Base-by-base conservation (phyloP, 2,797 vertebrate species). In the Sebastes minor region DNA sequence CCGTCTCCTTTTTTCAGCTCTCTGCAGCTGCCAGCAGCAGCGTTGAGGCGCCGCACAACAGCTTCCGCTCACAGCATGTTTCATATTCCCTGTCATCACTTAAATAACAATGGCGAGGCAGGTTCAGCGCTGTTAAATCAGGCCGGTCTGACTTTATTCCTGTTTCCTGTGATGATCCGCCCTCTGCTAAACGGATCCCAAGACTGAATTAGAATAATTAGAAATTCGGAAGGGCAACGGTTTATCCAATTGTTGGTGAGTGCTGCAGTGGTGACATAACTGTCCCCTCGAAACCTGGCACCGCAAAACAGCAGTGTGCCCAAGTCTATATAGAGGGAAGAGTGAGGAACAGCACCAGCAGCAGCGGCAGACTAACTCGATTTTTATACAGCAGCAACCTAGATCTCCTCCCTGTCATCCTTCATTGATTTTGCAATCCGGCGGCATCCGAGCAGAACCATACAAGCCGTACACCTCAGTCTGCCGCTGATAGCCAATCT, bases 391-490 rank as follows among this genome's bases (percentile, higher is more conserved):
- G 89, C 89, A 74, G 62, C 80, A 69, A 82, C 84, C 88, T 72
- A 86, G 86, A 93, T 92, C 90, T 88, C 89, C 78, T 88, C 81
- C 86, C 82, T 88, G 90, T 93, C 91, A 94, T 93, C 84, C 92
- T 90, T 80, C 90, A 92, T 92, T 91, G 93, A 92, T 92, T 94
- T 93, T 91, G 92, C 91, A 94, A 94, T 95, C 90, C 87, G 78
- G 80, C 11, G 5, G 83, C 88, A 74, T 89, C 90, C 89, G 83
- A 83, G 91, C 90, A 80, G 91, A 95, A 93, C 93, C 87, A 67
- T 78, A 90, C 86, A 89, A 88, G 83, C 88, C 80, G 22, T 84
- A 80, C 85, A 86, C 89, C 88, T 92, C 88, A 85, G 84, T 80
- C 87, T 87, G 88, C 81, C 12, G 46, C 90, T 86, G 90, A 93